Evolutionary conservation across 1,140 invertebrate genomes (phyloP).

Genomic region (Heliothis subflexa): DNA sequence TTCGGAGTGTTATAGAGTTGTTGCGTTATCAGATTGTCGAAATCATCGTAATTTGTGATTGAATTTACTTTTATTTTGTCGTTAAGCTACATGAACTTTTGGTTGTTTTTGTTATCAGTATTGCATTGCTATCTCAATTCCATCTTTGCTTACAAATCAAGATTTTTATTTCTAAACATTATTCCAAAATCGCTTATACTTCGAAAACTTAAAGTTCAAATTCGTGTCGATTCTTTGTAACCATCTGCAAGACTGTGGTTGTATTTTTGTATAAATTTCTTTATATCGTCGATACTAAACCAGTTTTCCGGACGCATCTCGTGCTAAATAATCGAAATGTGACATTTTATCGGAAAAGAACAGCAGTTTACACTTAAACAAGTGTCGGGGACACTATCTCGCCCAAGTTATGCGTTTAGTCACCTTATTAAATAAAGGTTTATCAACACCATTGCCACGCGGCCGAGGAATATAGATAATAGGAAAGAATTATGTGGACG

Average conservation of each 20-base stretch:
- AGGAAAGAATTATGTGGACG: slow-evolving; percentile 55
- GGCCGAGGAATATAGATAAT: slow-evolving; percentile 30
- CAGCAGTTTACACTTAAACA: slow-evolving; percentile 84
- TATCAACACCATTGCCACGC: slow-evolving; percentile 59
- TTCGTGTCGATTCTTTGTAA: not conserved
- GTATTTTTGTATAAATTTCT: slow-evolving; percentile 50
- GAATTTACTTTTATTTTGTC: not conserved
- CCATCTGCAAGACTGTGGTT: not conserved
- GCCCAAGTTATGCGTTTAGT: slow-evolving; percentile 70
- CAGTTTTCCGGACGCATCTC: slow-evolving; percentile 54
- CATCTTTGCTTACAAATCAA: slow-evolving; percentile 21
- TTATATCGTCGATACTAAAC: slow-evolving; percentile 57
- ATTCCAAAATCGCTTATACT: not conserved
- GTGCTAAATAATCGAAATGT: slow-evolving; percentile 82
- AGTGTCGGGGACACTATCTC: slow-evolving; percentile 71
- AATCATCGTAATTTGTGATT: slow-evolving; percentile 24
- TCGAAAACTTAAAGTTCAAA: slow-evolving; percentile 21
- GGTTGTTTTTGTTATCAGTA: slow-evolving; percentile 28
- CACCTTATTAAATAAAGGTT: slow-evolving; percentile 74
- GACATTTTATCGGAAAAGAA: slow-evolving; percentile 80
- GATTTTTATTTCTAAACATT: not conserved
- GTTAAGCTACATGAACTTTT: slow-evolving; percentile 40
- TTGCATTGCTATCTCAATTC: slow-evolving; percentile 10
- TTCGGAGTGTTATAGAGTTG: slow-evolving; percentile 49
- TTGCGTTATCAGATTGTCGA: slow-evolving; percentile 1